A percentile compares a stretch with the other conserved stretches of the same genome.
phyloP scores from a whole-genome alignment of 2,888 invertebrate species.

The Cantharis nigra region DNA sequence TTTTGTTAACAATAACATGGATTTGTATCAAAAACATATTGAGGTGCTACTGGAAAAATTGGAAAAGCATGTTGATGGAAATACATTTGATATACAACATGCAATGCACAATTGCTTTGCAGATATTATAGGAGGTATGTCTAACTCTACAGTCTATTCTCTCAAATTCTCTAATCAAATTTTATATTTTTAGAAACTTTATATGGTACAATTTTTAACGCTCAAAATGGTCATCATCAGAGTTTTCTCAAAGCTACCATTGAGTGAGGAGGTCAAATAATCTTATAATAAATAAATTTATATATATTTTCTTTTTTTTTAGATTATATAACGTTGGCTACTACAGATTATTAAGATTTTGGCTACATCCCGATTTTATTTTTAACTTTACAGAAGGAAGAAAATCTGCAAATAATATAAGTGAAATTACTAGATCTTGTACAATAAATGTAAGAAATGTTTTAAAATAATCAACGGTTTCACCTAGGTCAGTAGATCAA shows the following conservation, averaged over 20 bases:
- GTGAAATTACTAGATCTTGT: neutral
- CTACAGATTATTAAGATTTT: constrained; percentile 18
- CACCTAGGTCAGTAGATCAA: neutral
- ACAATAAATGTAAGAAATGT: neutral
- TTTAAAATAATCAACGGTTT: neutral
- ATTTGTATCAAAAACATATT: constrained; percentile 11
- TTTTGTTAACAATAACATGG: constrained; percentile 7
- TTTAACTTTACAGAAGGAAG: constrained; percentile 18
- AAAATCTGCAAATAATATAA: neutral
- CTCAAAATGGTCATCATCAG: neutral
- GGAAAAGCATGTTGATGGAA: neutral
- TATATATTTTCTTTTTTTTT: neutral
- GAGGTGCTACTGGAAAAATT: constrained; percentile 7
- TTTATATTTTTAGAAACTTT: neutral
- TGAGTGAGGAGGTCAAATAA: neutral
- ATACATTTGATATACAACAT: constrained; percentile 18
- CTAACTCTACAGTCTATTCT: no score
- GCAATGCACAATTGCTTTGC: constrained; percentile 10
- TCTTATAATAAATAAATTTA: neutral
- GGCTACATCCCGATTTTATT: constrained; percentile 21
- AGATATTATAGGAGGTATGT: constrained; percentile 17
- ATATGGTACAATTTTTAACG: neutral
- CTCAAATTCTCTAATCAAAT: no score
- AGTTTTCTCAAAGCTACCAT: neutral
- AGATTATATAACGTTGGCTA: constrained; percentile 21